These are phyloP conservation scores for Chaetophractus vellerosus DNA, from an alignment of 2,797 vertebrate genomes.

Conservation along the genomic window DNA sequence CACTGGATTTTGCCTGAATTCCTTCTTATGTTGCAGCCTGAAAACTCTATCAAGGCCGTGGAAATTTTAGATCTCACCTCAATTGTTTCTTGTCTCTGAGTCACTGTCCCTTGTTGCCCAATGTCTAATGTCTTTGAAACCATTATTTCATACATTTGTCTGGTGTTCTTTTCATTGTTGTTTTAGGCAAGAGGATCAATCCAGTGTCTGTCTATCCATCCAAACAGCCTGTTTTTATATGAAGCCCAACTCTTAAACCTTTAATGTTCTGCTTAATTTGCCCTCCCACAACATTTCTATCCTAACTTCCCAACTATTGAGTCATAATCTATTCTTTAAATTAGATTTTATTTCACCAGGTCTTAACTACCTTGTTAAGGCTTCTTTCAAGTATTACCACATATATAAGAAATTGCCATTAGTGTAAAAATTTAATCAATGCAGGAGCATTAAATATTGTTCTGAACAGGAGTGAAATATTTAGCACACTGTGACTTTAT, in stretches of 20 bases:
- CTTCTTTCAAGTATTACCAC: not conserved
- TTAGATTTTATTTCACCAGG: not conserved
- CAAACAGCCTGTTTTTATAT: not conserved
- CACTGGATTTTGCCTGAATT: not conserved
- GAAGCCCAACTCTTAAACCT: not conserved
- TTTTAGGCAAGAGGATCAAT: not conserved
- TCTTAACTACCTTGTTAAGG: not conserved
- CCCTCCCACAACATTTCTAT: not conserved
- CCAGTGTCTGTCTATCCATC: not conserved
- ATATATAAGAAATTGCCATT: not conserved
- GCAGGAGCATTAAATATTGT: not conserved
- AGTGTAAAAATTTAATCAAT: not conserved
- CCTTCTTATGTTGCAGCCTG: not conserved
- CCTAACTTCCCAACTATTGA: not conserved
- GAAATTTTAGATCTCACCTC: not conserved
- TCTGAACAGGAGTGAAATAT: not conserved
- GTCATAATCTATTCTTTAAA: not conserved
- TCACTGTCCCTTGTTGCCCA: not conserved
- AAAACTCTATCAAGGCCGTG: not conserved
- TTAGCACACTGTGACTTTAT: not conserved
- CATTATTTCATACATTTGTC: not conserved
- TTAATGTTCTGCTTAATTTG: not conserved
- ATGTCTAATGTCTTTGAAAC: not conserved
- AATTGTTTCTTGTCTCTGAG: not conserved
- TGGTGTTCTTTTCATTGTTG: not conserved